Percentiles rank a stretch among this genome's conserved stretches.
These are phyloP conservation scores for Chymomyza caudatula DNA, from an alignment of 2,888 invertebrate genomes.

Conservation along the genomic window DNA sequence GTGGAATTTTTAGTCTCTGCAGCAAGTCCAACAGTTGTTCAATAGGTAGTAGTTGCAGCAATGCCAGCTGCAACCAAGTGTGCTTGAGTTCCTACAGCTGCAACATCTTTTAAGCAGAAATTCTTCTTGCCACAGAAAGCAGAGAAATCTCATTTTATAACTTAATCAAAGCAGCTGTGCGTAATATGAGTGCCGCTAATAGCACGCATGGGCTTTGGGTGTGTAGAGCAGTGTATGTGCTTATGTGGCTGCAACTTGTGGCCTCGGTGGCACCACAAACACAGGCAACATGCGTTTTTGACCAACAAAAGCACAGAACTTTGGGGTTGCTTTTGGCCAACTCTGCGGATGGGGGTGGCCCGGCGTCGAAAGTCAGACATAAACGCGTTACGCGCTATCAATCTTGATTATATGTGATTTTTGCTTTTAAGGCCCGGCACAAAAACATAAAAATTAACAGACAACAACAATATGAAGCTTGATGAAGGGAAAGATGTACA, in stretches of 20 bases:
- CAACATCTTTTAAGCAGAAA: slow-evolving; percentile 33
- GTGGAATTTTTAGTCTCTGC: slow-evolving; percentile 32
- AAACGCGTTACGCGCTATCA: slow-evolving; percentile 77
- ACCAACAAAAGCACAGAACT: slow-evolving; percentile 57
- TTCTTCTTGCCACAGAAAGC: not conserved
- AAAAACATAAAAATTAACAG: slow-evolving; percentile 62
- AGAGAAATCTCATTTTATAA: slow-evolving; percentile 54
- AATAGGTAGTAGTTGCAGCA: slow-evolving; percentile 27
- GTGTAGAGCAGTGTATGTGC: slow-evolving; percentile 12
- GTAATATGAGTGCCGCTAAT: slow-evolving; percentile 40
- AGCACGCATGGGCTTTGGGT: slow-evolving; percentile 60
- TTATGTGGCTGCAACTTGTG: slow-evolving; percentile 51
- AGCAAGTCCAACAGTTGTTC: slow-evolving; percentile 55
- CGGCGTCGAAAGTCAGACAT: slow-evolving; percentile 54
- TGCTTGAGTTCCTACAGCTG: slow-evolving; percentile 18
- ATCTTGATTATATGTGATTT: slow-evolving; percentile 79
- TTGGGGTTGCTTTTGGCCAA: slow-evolving; percentile 29
- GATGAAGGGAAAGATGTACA: not conserved
- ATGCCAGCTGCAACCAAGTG: slow-evolving; percentile 51
- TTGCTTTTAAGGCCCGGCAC: slow-evolving; percentile 52
- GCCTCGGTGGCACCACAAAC: slow-evolving; percentile 21
- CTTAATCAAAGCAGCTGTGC: slow-evolving; percentile 66
- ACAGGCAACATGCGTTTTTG: slow-evolving; percentile 47
- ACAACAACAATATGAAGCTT: slow-evolving; percentile 11
- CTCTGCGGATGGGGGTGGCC: slow-evolving; percentile 14